These are phyloP conservation scores for Sebastes nivosus DNA, from an alignment of 2,797 vertebrate genomes.

Conservation along the genomic window DNA sequence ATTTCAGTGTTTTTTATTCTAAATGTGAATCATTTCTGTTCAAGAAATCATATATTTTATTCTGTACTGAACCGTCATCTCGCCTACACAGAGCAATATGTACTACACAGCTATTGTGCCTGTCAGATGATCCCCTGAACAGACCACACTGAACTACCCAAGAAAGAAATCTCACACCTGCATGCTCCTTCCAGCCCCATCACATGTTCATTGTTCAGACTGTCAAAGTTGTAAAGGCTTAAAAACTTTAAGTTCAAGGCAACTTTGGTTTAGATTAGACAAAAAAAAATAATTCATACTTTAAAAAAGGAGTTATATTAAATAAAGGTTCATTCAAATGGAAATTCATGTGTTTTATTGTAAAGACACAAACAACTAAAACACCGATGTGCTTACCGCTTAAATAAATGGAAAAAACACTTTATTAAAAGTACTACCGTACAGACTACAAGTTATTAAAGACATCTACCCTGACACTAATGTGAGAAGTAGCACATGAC, in stretches of 20 bases:
- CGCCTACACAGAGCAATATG: neutral
- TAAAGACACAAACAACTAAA: constrained; percentile 1
- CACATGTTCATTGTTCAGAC: constrained; percentile 6
- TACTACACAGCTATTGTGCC: neutral
- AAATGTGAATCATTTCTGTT: neutral
- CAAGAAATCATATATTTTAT: neutral
- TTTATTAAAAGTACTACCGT: neutral
- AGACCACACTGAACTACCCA: neutral
- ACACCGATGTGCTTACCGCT: neutral
- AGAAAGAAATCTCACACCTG: neutral
- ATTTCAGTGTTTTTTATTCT: neutral
- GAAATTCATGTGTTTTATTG: constrained; percentile 42
- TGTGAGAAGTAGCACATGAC: neutral
- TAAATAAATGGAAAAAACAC: constrained; percentile 14
- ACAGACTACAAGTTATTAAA: neutral
- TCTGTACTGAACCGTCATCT: constrained; percentile 15
- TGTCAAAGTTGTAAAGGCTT: neutral
- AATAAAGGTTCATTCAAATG: constrained; percentile 44
- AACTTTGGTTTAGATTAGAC: constrained; percentile 3
- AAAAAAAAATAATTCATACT: neutral
- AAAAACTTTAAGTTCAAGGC: neutral
- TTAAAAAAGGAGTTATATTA: constrained; percentile 8
- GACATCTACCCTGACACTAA: neutral
- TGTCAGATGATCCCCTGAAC: neutral
- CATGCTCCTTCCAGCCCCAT: neutral